These are phyloP conservation scores for Meleagris gallopavo DNA, from an alignment of 2,113 vertebrate genomes.

Conservation along the genomic window DNA sequence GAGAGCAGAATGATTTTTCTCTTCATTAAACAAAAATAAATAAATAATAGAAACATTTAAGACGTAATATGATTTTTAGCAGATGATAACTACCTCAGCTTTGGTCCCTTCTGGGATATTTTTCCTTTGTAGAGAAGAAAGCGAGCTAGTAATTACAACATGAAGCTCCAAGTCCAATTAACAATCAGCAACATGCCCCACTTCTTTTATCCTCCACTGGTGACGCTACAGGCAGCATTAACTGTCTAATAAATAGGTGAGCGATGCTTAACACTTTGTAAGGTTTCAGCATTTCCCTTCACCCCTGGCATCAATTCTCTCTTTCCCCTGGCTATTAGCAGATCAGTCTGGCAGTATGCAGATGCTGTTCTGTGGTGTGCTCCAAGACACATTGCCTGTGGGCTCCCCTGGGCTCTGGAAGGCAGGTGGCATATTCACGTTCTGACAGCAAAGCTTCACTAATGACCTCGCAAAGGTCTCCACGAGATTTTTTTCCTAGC, in stretches of 20 bases:
- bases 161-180: conserved; percentile 60
- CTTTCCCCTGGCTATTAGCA: conserved; percentile 62
- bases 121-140: conserved; percentile 54
- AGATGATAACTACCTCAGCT: conserved; percentile 37
- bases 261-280: conserved; percentile 52
- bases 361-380: conserved; percentile 58
- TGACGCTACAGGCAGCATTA: conserved; percentile 61
- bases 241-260: conserved; percentile 71
- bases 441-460: conserved; percentile 33
- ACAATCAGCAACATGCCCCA: conserved; percentile 66
- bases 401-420: conserved; percentile 64
- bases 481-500: conserved; percentile 23
- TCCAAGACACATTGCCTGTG: conserved; percentile 33
- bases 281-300: conserved; percentile 51
- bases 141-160: conserved; percentile 63
- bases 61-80: not conserved
- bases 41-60: not conserved
- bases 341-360: conserved; percentile 57
- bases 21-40: conserved; percentile 25
- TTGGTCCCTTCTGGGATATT: conserved; percentile 36
- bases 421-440: conserved; percentile 74
- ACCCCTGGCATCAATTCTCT: conserved; percentile 34
- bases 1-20: not conserved
- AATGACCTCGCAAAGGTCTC: conserved; percentile 62
- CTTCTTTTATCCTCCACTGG: conserved; percentile 69